phyloP scores from a whole-genome alignment of 2,888 invertebrate species.

The Pyralis farinalis region DNA sequence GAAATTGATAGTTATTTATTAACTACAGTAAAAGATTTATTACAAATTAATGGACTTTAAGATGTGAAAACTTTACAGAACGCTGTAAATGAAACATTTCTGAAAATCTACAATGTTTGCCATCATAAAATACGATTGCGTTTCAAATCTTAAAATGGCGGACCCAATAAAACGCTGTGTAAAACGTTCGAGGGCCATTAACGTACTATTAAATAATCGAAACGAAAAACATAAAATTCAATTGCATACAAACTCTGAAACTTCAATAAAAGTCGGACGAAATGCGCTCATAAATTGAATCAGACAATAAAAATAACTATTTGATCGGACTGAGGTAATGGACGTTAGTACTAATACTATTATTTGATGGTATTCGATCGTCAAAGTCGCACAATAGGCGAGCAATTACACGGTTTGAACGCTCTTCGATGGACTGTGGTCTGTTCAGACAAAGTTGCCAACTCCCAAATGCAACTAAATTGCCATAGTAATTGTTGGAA shows the following conservation, averaged over 20 bases:
- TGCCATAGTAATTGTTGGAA: conserved; percentile 6
- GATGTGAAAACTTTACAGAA: too few relatives aligned
- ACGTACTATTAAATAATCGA: conserved; percentile 15
- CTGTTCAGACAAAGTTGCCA: conserved; percentile 26
- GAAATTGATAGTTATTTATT: too few relatives aligned
- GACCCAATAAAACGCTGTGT: conserved; percentile 10
- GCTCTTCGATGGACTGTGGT: conserved; percentile 29
- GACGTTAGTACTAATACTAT: conserved; percentile 40
- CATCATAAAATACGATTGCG: neutral
- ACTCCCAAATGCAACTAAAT: conserved; percentile 8
- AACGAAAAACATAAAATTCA: conserved; percentile 19
- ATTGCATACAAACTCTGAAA: conserved; percentile 15
- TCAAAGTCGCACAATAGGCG: conserved; percentile 46
- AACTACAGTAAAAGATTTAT: too few relatives aligned
- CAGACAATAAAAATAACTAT: conserved; percentile 24
- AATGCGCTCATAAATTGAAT: conserved; percentile 16
- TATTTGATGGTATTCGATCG: conserved; percentile 28
- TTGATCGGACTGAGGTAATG: conserved; percentile 17
- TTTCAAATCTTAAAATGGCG: conserved; percentile 6
- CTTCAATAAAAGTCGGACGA: conserved; percentile 21
- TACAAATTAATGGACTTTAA: too few relatives aligned
- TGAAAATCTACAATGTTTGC: too few relatives aligned
- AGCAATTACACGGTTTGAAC: conserved; percentile 54
- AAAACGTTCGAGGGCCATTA: conserved; percentile 12
- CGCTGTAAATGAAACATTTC: too few relatives aligned